Evolutionary conservation across 2,113 vertebrate species (phyloP).

Genomic region (Eubucco bourcierii): DNA sequence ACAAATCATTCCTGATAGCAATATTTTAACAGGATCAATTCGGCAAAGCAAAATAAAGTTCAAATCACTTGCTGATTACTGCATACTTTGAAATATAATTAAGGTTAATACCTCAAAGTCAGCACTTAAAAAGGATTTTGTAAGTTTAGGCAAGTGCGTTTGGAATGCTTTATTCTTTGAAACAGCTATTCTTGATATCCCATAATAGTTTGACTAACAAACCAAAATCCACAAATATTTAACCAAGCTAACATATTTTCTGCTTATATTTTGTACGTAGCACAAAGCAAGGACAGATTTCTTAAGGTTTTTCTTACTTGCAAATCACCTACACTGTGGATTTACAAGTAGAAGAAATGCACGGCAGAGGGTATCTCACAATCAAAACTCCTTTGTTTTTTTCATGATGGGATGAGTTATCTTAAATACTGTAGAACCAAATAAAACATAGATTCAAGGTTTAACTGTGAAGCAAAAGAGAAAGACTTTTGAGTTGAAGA

Average conservation of each 20-base stretch:
- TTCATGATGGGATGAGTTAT: neutral
- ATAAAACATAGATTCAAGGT: neutral
- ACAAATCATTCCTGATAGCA: neutral
- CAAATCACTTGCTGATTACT: neutral
- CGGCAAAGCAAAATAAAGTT: constrained; percentile 14
- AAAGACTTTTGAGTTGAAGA: neutral
- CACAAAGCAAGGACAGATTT: neutral
- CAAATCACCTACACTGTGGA: neutral
- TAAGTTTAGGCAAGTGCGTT: neutral
- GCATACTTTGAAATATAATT: neutral
- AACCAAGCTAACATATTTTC: neutral
- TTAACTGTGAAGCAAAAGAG: neutral
- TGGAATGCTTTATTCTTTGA: neutral
- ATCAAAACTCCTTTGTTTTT: neutral
- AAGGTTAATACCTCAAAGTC: constrained; percentile 11
- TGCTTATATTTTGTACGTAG: neutral
- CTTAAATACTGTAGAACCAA: neutral
- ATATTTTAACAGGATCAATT: neutral
- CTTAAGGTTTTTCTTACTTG: neutral
- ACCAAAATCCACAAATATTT: neutral
- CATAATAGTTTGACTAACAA: neutral
- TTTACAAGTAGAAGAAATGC: neutral
- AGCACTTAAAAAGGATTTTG: neutral
- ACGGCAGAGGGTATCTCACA: neutral
- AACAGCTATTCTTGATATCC: neutral